These are phyloP conservation scores for Daubentonia madagascariensis DNA, from an alignment of 2,113 vertebrate species.

Conservation along the genomic window DNA sequence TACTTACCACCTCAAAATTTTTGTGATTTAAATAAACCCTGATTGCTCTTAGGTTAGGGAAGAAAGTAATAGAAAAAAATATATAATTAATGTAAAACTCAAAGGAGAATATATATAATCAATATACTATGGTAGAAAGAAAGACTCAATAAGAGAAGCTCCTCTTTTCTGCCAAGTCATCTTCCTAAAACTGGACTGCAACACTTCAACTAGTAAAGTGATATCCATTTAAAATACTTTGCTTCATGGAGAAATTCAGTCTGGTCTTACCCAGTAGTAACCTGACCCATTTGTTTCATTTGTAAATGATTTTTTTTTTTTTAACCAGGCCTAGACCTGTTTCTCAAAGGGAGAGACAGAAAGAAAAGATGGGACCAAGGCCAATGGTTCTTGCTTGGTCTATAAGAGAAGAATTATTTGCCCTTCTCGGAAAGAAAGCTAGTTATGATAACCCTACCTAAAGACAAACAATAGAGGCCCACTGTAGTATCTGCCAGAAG, in stretches of 20 bases:
- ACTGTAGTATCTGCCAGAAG: constrained; percentile 50
- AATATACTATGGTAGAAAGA: background rate
- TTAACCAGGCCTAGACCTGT: constrained; percentile 65
- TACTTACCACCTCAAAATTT: background rate
- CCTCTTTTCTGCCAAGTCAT: background rate
- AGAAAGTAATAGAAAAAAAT: background rate
- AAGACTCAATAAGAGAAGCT: background rate
- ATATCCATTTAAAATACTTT: constrained; percentile 44
- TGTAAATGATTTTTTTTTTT: constrained; percentile 48
- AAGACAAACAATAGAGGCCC: constrained; percentile 66
- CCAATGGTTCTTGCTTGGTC: constrained; percentile 56
- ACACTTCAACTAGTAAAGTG: background rate
- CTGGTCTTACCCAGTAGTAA: constrained; percentile 49
- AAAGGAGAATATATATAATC: background rate
- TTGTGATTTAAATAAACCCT: background rate
- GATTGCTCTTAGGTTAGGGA: background rate
- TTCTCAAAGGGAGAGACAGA: constrained; percentile 48
- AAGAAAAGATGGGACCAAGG: constrained; percentile 53
- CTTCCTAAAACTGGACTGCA: background rate
- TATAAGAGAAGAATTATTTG: constrained; percentile 61
- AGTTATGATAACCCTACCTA: constrained; percentile 60
- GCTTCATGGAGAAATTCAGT: constrained; percentile 2
- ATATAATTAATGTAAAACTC: background rate
- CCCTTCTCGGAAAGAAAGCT: constrained; percentile 62
- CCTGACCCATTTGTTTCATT: constrained; percentile 46